Percentiles rank a stretch among this genome's conserved stretches.
Conservation (phyloP, 2,113 vertebrate genomes). For the Centrocercus urophasianus region DNA sequence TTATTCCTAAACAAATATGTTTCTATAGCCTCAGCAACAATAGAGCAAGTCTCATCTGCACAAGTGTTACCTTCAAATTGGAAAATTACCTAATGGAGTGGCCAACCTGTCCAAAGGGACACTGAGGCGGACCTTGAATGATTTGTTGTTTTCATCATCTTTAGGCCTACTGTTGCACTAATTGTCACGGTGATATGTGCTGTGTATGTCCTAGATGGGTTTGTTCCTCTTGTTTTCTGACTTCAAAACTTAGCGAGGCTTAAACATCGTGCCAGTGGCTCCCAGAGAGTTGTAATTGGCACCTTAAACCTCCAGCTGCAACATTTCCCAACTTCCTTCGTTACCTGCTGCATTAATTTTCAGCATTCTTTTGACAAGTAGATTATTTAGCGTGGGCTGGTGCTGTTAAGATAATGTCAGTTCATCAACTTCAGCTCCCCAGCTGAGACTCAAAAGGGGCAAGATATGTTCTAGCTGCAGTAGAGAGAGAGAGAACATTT, state of each 20-base stretch:
- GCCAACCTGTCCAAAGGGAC: not conserved
- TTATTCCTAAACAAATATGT: not conserved
- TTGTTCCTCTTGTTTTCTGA: not conserved
- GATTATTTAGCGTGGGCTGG: not conserved
- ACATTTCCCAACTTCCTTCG: not conserved
- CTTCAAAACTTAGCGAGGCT: not conserved
- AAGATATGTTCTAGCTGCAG: not conserved
- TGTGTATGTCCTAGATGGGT: not conserved
- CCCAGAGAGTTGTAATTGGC: not conserved
- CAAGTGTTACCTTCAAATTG: not conserved
- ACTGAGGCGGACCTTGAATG: not conserved
- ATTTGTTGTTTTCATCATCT: not conserved
- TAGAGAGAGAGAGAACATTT: not conserved
- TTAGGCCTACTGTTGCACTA: not conserved
- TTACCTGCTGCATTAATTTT: not conserved
- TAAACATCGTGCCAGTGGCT: not conserved
- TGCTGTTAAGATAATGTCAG: not conserved
- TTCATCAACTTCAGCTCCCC: not conserved
- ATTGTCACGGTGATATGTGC: not conserved
- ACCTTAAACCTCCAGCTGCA: not conserved
- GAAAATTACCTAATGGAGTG: not conserved
- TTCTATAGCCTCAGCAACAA: not conserved
- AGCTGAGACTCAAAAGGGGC: not conserved
- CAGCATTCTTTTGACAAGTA: not conserved
- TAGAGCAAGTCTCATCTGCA: not conserved